Conservation (phyloP, 2,113 vertebrate species). For the Lophochroa leadbeateri region DNA sequence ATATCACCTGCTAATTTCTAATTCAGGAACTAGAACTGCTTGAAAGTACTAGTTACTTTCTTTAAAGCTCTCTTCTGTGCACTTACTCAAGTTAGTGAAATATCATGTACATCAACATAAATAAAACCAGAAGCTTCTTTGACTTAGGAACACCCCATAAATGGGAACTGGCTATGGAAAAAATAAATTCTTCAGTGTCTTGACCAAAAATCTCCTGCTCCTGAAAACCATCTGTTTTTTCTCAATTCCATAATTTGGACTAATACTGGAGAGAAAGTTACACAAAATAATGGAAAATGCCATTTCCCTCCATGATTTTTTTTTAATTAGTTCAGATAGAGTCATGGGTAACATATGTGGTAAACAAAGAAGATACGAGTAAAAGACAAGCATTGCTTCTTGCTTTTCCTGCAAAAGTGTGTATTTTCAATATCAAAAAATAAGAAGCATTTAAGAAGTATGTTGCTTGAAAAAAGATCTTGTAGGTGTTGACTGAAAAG, state of each 20-base stretch:
- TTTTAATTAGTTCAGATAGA: not conserved
- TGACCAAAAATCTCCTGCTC: not conserved
- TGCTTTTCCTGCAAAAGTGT: not conserved
- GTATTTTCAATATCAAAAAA: not conserved
- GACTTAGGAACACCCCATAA: not conserved
- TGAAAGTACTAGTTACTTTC: not conserved
- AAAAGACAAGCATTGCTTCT: not conserved
- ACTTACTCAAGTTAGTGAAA: not conserved
- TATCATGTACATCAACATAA: not conserved
- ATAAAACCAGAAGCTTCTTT: not conserved
- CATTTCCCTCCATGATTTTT: not conserved
- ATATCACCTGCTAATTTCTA: not conserved
- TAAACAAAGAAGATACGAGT: not conserved
- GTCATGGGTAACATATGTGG: rapidly evolving
- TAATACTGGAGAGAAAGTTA: not conserved
- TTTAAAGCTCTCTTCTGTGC: not conserved
- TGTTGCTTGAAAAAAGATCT: not conserved
- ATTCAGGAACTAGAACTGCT: not conserved
- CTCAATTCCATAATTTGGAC: not conserved
- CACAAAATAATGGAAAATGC: not conserved
- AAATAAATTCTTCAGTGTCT: not conserved
- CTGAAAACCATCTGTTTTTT: not conserved
- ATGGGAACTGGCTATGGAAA: not conserved
- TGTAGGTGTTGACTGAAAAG: not conserved
- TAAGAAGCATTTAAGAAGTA: not conserved